These are phyloP conservation scores for Cryptotermes secundus DNA, from an alignment of 1,140 invertebrate genomes.

Conservation along the genomic window DNA sequence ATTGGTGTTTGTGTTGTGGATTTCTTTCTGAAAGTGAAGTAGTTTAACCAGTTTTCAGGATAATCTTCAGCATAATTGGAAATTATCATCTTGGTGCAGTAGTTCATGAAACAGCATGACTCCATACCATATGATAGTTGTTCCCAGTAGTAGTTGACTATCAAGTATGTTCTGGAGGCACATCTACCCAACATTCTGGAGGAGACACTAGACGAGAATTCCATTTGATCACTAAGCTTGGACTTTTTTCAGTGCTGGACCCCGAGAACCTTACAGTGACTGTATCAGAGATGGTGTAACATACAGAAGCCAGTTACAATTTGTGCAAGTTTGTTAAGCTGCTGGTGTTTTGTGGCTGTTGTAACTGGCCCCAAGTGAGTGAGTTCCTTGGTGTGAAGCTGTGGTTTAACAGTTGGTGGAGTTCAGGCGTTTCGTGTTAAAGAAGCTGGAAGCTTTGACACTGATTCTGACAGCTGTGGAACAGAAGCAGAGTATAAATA, in stretches of 20 bases:
- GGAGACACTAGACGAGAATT: background rate
- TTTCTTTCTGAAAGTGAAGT: background rate
- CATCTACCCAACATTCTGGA: background rate
- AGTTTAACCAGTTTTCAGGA: slow-evolving; percentile 1
- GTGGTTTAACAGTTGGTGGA: background rate
- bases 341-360: background rate
- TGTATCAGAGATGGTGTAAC: background rate
- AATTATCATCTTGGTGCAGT: background rate
- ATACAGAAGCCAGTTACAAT: background rate
- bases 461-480: background rate
- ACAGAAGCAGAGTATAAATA: background rate
- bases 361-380: background rate
- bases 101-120: background rate
- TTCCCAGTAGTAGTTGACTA: slow-evolving; percentile 1
- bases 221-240: background rate
- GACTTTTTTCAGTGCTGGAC: background rate
- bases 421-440: background rate
- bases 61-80: background rate
- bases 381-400: slow-evolving; percentile 5
- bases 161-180: background rate
- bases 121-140: background rate
- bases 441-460: background rate
- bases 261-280: background rate
- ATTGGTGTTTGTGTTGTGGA: background rate
- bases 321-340: background rate